phyloP scores from a whole-genome alignment of 1,140 invertebrate genomes.

The Sinonovacula constricta region DNA sequence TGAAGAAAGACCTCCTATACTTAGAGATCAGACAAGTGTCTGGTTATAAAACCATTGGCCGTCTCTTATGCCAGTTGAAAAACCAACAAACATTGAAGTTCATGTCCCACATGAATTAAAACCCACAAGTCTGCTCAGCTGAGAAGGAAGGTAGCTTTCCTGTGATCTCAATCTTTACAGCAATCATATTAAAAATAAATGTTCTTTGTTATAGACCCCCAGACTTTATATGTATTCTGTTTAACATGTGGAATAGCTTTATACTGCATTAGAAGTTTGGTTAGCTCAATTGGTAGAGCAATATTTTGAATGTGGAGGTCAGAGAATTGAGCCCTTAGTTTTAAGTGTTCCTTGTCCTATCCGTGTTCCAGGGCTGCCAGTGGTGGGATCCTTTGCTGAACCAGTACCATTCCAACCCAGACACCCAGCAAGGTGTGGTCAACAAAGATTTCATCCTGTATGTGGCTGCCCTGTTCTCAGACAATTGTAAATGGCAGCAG shows the following conservation, averaged over 20 bases:
- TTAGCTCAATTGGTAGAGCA: not conserved
- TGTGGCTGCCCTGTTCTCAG: slow-evolving; percentile 95
- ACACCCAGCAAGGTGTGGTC: slow-evolving; percentile 84
- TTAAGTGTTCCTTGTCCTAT: not conserved
- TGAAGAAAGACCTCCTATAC: no score
- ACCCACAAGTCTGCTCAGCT: no score
- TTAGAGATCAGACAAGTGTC: no score
- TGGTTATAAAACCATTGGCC: no score
- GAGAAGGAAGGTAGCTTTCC: no score
- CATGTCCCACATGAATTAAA: no score
- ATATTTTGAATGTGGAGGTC: not conserved
- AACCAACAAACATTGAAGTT: no score
- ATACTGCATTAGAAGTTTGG: not conserved
- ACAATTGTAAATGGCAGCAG: slow-evolving; percentile 88
- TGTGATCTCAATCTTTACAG: no score
- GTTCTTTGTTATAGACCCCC: not conserved
- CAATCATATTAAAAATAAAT: no score
- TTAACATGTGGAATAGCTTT: not conserved
- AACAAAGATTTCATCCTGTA: slow-evolving; percentile 98
- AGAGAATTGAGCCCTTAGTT: not conserved
- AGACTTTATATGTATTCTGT: not conserved
- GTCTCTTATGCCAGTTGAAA: no score
- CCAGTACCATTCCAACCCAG: slow-evolving; percentile 18
- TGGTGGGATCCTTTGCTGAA: slow-evolving; percentile 50
- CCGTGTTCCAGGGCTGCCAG: slow-evolving; percentile 63